Percentiles rank a stretch among this genome's conserved stretches.
phyloP scores from a whole-genome alignment of 37 sponge, comb jelly and placozoan species.

The Petrosia ficiformis region DNA sequence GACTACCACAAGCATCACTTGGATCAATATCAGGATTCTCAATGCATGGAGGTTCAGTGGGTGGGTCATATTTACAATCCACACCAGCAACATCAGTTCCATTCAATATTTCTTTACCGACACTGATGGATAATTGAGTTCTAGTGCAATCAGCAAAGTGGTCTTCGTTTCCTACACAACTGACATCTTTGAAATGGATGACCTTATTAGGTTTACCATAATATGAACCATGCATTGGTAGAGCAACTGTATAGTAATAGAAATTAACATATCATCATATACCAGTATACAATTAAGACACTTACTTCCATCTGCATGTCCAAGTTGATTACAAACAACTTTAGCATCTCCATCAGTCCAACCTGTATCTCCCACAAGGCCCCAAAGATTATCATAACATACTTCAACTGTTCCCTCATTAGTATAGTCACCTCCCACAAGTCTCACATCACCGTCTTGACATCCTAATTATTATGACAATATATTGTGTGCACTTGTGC shows the following conservation, averaged over 20 bases:
- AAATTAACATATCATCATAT: background rate
- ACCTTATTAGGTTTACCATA: conserved; percentile 8
- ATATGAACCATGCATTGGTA: background rate
- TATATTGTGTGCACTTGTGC: background rate
- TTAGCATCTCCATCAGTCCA: conserved; percentile 39
- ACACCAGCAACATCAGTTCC: conserved; percentile 4
- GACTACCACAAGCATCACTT: background rate
- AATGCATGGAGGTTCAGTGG: background rate
- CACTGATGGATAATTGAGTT: background rate
- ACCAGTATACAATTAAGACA: background rate
- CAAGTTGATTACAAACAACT: conserved; percentile 48
- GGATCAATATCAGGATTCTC: background rate
- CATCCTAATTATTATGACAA: conserved; percentile 1
- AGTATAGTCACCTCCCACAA: conserved; percentile 5
- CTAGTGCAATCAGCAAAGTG: background rate
- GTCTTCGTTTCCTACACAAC: background rate
- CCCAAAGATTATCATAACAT: conserved; percentile 35
- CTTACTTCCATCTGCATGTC: background rate
- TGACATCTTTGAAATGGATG: conserved; percentile 9
- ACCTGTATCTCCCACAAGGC: conserved; percentile 32
- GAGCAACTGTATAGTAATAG: background rate
- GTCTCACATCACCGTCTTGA: conserved; percentile 16
- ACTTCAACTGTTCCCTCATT: conserved; percentile 49
- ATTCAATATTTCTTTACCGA: background rate
- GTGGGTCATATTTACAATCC: background rate